Conservation (phyloP, 2,888 invertebrate genomes). For the Conchocele bisecta region DNA sequence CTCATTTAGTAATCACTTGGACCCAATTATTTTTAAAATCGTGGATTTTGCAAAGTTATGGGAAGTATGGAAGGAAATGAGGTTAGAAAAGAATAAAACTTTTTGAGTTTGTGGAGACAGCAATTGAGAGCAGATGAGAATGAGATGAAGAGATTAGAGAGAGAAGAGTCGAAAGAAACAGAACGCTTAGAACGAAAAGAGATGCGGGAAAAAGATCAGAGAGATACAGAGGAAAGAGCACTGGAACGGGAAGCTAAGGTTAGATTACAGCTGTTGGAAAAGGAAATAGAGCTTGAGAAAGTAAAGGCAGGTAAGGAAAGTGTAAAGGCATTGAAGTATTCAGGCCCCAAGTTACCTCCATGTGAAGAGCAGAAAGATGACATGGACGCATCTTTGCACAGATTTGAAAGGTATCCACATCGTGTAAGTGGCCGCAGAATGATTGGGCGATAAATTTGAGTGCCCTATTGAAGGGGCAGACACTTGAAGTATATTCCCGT, state of each 20-base stretch:
- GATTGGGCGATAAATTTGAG: slow-evolving; percentile 6
- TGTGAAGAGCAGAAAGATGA: slow-evolving; percentile 6
- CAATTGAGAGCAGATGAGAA: background rate
- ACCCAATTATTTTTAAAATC: too few relatives aligned
- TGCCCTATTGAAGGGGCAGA: background rate
- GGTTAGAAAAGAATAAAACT: too few relatives aligned
- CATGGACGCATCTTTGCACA: slow-evolving; percentile 12
- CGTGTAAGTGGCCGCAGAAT: background rate
- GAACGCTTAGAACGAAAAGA: background rate
- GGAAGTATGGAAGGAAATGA: background rate
- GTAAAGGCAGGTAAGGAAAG: background rate
- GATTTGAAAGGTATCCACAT: background rate
- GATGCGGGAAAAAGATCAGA: background rate
- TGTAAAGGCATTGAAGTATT: background rate
- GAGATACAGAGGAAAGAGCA: background rate
- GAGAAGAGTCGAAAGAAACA: too few relatives aligned
- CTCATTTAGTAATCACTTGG: too few relatives aligned
- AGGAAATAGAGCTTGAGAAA: background rate
- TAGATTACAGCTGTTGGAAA: background rate
- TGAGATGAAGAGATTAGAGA: too few relatives aligned
- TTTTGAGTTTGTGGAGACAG: background rate
- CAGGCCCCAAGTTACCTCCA: slow-evolving; percentile 14
- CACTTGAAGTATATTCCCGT: slow-evolving; percentile 4
- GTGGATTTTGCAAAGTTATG: background rate
- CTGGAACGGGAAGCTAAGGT: background rate